Percentiles rank a stretch among this genome's conserved stretches.
Conservation (phyloP, 1,140 invertebrate genomes). For the Idris sp. region DNA sequence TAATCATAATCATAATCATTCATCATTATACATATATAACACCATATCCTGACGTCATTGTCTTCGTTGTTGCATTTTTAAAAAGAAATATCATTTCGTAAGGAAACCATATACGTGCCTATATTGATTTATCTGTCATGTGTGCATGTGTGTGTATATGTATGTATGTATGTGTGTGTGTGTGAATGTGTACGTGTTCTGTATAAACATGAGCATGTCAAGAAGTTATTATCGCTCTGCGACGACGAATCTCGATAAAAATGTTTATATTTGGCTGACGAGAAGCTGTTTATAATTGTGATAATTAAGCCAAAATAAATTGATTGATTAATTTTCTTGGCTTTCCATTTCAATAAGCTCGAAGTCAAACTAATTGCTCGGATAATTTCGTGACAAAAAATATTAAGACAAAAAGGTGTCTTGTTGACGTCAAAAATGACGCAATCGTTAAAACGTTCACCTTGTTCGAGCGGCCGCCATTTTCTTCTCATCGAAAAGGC, state of each 20-base stretch:
- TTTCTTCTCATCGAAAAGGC: conserved; percentile 18
- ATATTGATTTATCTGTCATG: too few species aligned
- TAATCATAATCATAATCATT: conserved; percentile 38
- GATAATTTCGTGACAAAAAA: too few species aligned
- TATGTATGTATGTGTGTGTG: background rate
- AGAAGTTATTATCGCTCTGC: conserved; percentile 31
- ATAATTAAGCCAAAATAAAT: too few species aligned
- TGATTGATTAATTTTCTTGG: too few species aligned
- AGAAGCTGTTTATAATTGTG: too few species aligned
- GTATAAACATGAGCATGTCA: too few species aligned
- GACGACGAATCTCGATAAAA: too few species aligned
- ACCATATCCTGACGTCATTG: conserved; percentile 35
- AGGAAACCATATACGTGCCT: conserved; percentile 1
- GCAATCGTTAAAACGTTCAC: conserved; percentile 28
- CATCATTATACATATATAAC: conserved; percentile 54
- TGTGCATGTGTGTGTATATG: conserved; percentile 2
- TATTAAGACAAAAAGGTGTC: too few species aligned
- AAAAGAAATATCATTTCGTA: conserved; percentile 2
- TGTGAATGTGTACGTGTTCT: conserved; percentile 9
- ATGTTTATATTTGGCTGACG: too few species aligned
- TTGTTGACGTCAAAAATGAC: conserved; percentile 12
- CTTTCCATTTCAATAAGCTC: too few species aligned
- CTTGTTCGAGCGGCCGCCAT: conserved; percentile 33
- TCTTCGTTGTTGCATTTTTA: conserved; percentile 42
- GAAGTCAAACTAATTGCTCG: too few species aligned